Conservation (phyloP, 2,113 vertebrate genomes). For the Orientallactaga bullata region DNA sequence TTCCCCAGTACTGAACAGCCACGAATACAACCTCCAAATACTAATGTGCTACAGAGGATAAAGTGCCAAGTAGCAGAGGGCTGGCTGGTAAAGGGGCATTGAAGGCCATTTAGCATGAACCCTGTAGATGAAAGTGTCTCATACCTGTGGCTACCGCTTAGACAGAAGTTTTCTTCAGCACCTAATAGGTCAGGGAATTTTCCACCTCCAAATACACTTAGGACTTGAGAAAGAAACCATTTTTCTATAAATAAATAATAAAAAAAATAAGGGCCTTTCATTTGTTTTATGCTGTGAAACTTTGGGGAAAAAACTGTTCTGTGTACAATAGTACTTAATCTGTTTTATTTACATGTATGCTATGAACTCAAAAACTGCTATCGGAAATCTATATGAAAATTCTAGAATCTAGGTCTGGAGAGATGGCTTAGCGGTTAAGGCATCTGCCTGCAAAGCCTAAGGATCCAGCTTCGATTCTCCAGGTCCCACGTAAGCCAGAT, state of each 20-base stretch:
- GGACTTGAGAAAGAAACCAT: conserved; percentile 23
- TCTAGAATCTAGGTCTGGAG: conserved; percentile 15
- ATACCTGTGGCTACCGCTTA: not conserved
- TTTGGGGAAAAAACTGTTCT: not conserved
- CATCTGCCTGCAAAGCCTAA: too few relatives aligned
- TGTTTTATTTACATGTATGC: conserved; percentile 34
- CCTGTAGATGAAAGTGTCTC: not conserved
- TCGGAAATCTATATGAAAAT: conserved; percentile 57
- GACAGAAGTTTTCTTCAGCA: not conserved
- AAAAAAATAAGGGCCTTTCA: conserved; percentile 48
- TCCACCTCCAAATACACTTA: not conserved
- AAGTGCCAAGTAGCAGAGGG: not conserved
- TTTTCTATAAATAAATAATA: not conserved
- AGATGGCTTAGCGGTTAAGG: too few relatives aligned
- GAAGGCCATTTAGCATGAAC: not conserved
- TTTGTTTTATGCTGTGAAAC: conserved; percentile 54
- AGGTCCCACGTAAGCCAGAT: too few relatives aligned
- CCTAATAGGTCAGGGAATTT: not conserved
- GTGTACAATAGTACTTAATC: conserved; percentile 33
- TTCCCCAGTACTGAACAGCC: not conserved
- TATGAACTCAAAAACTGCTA: conserved; percentile 50
- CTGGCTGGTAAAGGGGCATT: not conserved
- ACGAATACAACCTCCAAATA: not conserved
- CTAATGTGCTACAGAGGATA: not conserved
- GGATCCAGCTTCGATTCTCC: too few relatives aligned